A percentile compares a stretch with the other conserved stretches of the same genome.
Conservation (phyloP, 1,140 invertebrate genomes). For the Papilio machaon region DNA sequence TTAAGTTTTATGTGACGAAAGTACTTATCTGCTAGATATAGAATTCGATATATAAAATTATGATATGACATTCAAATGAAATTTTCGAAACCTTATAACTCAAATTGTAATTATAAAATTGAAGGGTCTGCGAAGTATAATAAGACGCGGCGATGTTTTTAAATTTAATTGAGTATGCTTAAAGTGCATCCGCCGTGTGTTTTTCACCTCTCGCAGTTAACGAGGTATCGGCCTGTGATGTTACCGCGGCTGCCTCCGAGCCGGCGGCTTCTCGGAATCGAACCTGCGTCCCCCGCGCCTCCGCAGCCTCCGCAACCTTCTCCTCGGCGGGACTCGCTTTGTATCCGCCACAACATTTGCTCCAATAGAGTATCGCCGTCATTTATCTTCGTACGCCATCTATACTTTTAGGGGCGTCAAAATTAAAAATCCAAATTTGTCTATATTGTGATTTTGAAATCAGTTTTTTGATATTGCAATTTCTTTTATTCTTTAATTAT, state of each 20-base stretch:
- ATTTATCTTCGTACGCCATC: slow-evolving; percentile 33
- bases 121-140: slow-evolving; percentile 21
- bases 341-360: slow-evolving; percentile 24
- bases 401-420: slow-evolving; percentile 18
- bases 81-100: slow-evolving; percentile 5
- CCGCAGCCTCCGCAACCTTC: slow-evolving; percentile 51
- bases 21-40: no score
- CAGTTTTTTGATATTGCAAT: not conserved
- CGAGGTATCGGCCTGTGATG: slow-evolving; percentile 73
- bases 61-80: slow-evolving; percentile 11
- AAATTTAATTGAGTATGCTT: slow-evolving; percentile 67
- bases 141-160: slow-evolving; percentile 45
- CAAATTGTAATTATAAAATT: slow-evolving; percentile 25
- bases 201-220: slow-evolving; percentile 74
- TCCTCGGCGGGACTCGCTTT: slow-evolving; percentile 50
- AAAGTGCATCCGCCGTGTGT: slow-evolving; percentile 57
- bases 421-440: not conserved
- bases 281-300: slow-evolving; percentile 47
- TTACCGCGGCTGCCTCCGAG: slow-evolving; percentile 71
- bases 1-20: no score
- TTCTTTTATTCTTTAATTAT: not conserved
- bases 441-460: not conserved
- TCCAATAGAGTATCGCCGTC: slow-evolving; percentile 30
- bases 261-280: slow-evolving; percentile 71
- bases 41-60: slow-evolving; percentile 17